Base-by-base conservation (phyloP, 2,113 vertebrate species). In the Dolichallabes microphthalmus region DNA sequence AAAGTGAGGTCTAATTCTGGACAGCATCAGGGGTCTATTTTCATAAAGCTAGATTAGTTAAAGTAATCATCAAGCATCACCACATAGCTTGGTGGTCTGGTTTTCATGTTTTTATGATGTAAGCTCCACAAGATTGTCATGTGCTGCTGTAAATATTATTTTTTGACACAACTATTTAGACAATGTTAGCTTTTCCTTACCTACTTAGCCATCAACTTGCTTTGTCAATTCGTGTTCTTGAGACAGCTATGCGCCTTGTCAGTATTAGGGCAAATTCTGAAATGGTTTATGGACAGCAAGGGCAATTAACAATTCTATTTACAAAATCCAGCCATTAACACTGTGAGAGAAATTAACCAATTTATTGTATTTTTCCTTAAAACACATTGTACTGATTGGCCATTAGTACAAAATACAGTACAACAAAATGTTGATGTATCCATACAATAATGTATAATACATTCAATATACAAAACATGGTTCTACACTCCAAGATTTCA, bases 1-100 rank as follows among this genome's bases (percentile, higher is more conserved):
- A 76, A 20, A 19, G 78, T 27, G 50, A 75, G 50, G 57, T 73
- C 60, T 84, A 85, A 84, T 81, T 79, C 69, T 73, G 19, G 68
- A 84, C 57, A 39, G 82, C 32, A 32, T 58, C 10, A 30, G 81
- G 83, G 77, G 63, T 35, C 27, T 58, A 69, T 52, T 79, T 63
- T 74, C 78, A 53, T 57, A 52, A 74, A 68, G 12, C 10, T 58
- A 27, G 39, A 35, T 57, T 66, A 39, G 58, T 80, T 64, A 63
- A 45, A 22, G n/a, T 63, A 61, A 74, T 80, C 25, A 55, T 58
- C n/a, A 13, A 63, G 50, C 39, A 64, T 27, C 57, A 61, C 64
- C n/a, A 53, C n/a, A 58, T 80, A 71, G 64, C 17, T 71, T 57
- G 71, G 55, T 58, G 53, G 8, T 30, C 53, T 78, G 25, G 71